Percentiles rank a stretch among this genome's conserved stretches.
Conservation (phyloP, 2,888 invertebrate genomes). For the Papilio elwesi region DNA sequence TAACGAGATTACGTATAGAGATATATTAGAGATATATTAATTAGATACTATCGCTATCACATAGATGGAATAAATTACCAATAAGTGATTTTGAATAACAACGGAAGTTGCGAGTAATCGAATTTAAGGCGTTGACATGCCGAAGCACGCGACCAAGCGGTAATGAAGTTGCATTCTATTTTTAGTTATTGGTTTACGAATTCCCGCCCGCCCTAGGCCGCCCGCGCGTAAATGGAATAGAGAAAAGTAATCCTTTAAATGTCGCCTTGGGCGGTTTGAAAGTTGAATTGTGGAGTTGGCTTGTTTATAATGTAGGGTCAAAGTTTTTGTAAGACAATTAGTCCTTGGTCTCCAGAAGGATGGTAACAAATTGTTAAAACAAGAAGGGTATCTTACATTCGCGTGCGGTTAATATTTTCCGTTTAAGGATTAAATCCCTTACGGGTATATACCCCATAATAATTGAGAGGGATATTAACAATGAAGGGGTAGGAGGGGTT, state of each 20-base stretch:
- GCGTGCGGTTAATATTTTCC: no score
- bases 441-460: no score
- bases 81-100: not conserved
- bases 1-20: no score
- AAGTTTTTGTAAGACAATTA: not conserved
- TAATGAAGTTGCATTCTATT: slow-evolving; percentile 25
- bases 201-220: not conserved
- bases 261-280: not conserved
- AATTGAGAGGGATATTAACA: no score
- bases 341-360: not conserved
- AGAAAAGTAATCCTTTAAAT: slow-evolving; percentile 27
- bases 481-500: no score
- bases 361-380: no score
- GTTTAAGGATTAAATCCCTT: no score
- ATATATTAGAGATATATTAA: no score
- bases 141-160: not conserved
- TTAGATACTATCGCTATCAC: not conserved
- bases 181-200: slow-evolving; percentile 9
- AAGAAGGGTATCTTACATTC: no score
- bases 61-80: not conserved
- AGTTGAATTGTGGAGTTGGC: not conserved
- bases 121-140: not conserved
- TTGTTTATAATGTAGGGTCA: not conserved
- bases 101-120: not conserved
- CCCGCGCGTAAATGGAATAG: slow-evolving; percentile 23